A percentile compares a stretch with the other conserved stretches of the same genome.
Evolutionary conservation across 1,140 invertebrate species (phyloP).

Genomic region (Orussus abietinus): DNA sequence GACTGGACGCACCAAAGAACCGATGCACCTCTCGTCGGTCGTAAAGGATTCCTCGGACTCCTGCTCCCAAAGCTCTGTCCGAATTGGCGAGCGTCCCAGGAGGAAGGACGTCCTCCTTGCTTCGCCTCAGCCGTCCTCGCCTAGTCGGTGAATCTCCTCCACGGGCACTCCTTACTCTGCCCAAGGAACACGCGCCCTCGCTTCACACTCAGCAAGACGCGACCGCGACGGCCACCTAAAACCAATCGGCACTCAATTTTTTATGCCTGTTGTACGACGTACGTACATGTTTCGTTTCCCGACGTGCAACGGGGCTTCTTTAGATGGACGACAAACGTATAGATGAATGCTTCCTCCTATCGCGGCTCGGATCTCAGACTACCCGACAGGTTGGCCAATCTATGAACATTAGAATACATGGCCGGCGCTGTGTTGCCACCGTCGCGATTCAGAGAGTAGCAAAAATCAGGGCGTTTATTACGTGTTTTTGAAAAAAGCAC

Average conservation of each 20-base stretch:
- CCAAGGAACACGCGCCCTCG: no score
- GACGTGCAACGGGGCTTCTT: slow-evolving; percentile 39
- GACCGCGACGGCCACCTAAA: slow-evolving; percentile 3
- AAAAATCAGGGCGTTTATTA: no score
- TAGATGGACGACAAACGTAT: slow-evolving; percentile 25
- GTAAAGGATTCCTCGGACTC: not conserved
- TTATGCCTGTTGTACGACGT: slow-evolving; percentile 21
- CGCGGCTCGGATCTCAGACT: slow-evolving; percentile 5
- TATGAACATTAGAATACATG: not conserved
- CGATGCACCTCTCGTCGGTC: no score
- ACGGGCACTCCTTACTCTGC: no score
- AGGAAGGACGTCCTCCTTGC: slow-evolving; percentile 24
- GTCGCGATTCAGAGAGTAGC: no score
- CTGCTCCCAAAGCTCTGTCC: slow-evolving; percentile 18
- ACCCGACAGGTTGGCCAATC: not conserved
- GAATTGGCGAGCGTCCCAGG: slow-evolving; percentile 36
- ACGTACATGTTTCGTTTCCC: slow-evolving; percentile 41
- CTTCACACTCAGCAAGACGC: not conserved
- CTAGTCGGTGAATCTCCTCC: slow-evolving; percentile 5
- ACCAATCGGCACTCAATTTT: slow-evolving; percentile 12
- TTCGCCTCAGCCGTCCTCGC: slow-evolving; percentile 20
- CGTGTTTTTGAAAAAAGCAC: no score
- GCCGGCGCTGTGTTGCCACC: not conserved
- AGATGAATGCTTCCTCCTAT: slow-evolving; percentile 31
- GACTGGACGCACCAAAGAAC: slow-evolving; percentile 4